Evolutionary conservation across 92 coral and sea anemone species (phyloP).

Genomic region (Porites divaricata): DNA sequence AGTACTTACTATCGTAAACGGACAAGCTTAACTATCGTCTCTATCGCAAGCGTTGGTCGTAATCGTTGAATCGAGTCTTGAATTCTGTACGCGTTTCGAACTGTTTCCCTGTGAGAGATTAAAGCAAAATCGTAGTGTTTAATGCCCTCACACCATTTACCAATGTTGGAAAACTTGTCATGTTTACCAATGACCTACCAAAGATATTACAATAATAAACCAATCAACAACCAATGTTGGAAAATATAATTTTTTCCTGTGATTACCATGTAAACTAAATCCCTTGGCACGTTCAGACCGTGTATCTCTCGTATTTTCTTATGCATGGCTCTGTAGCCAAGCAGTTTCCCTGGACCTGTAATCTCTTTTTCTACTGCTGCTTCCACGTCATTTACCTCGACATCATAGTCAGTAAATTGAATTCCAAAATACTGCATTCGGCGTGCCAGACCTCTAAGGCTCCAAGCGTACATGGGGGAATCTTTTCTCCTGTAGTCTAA

Average conservation of each 20-base stretch:
- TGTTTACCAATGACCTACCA: constrained; percentile 5
- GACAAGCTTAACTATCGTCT: too few species aligned
- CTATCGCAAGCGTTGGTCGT: too few species aligned
- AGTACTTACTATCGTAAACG: too few species aligned
- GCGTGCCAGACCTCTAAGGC: neutral
- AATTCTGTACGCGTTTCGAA: too few species aligned
- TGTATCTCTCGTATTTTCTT: too few species aligned
- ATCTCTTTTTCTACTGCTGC: constrained; percentile 17
- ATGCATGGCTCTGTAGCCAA: neutral
- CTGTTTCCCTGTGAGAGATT: too few species aligned
- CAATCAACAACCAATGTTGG: constrained; percentile 9
- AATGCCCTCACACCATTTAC: constrained; percentile 13
- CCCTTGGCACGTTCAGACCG: too few species aligned
- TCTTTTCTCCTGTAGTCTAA: too few species aligned
- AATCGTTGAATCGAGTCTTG: too few species aligned
- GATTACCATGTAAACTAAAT: neutral
- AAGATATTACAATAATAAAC: neutral
- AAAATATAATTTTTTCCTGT: constrained; percentile 8
- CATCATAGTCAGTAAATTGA: constrained; percentile 14
- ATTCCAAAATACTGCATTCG: constrained; percentile 19
- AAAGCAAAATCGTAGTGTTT: too few species aligned
- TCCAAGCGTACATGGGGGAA: too few species aligned
- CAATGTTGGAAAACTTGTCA: neutral
- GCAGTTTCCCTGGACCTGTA: constrained; percentile 1
- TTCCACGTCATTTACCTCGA: constrained; percentile 26